phyloP scores from a whole-genome alignment of 2,113 vertebrate genomes.

The Zosterops pallidus region DNA sequence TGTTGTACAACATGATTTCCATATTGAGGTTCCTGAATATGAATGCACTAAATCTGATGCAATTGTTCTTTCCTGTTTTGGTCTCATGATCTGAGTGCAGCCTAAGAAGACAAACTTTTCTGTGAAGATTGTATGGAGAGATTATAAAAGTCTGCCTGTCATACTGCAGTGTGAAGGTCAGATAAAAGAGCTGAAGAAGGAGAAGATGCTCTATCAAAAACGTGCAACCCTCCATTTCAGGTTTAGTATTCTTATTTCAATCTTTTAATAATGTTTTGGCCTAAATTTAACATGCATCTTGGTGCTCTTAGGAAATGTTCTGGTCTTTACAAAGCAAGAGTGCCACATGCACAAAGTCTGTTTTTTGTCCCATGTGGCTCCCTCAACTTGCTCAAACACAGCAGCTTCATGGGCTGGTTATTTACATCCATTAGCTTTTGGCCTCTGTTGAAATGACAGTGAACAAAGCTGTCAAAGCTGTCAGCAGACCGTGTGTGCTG shows the following conservation, averaged over 20 bases:
- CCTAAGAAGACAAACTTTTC: conserved; percentile 72
- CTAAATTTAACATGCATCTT: not conserved
- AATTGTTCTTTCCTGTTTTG: not conserved
- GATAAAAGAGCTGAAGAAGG: conserved; percentile 79
- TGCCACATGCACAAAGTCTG: not conserved
- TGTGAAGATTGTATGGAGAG: conserved; percentile 63
- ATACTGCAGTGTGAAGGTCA: conserved; percentile 77
- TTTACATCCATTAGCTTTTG: not conserved
- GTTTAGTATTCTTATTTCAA: conserved; percentile 31
- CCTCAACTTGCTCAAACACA: not conserved
- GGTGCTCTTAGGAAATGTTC: not conserved
- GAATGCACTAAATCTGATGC: not conserved
- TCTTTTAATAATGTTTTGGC: not conserved
- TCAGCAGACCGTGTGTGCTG: not conserved
- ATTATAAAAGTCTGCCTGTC: conserved; percentile 43
- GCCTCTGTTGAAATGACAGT: not conserved
- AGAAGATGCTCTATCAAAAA: conserved; percentile 79
- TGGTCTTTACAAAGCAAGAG: not conserved
- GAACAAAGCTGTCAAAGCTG: not conserved
- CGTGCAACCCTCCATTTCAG: conserved; percentile 76
- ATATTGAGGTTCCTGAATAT: not conserved
- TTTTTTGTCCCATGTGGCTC: not conserved
- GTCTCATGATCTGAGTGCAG: not conserved
- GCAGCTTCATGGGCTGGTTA: not conserved
- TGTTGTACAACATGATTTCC: not conserved